phyloP scores from a whole-genome alignment of 2,888 invertebrate species.

The Leptopilina myrica region DNA sequence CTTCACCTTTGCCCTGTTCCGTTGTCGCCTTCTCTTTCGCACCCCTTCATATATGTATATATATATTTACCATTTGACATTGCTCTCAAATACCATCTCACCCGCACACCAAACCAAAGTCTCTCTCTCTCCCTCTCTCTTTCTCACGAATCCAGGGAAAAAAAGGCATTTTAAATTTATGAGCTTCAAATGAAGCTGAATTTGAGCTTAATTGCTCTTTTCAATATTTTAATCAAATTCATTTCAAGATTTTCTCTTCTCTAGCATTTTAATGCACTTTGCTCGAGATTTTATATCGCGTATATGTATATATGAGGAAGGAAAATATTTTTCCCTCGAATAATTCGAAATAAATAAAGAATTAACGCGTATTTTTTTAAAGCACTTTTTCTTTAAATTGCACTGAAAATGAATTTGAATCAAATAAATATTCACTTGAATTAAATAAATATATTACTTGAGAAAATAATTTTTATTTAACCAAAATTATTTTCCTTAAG shows the following conservation, averaged over 20 bases:
- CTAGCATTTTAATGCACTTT: not conserved
- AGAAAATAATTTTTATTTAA: no score
- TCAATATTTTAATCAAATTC: slow-evolving; percentile 1
- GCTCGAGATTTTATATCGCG: no score
- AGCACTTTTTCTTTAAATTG: no score
- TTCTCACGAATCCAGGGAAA: not conserved
- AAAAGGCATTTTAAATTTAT: slow-evolving; percentile 6
- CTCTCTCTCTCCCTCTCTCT: not conserved
- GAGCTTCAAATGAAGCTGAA: slow-evolving; percentile 17
- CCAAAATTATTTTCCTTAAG: no score
- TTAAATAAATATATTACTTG: no score
- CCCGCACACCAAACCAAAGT: no score
- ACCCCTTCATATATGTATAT: not conserved
- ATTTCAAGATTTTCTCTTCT: not conserved
- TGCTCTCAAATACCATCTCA: slow-evolving; percentile 3
- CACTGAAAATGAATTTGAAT: no score
- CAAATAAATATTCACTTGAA: no score
- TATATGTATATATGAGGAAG: no score
- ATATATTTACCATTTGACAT: not conserved
- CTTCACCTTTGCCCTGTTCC: slow-evolving; percentile 53
- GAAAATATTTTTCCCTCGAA: no score
- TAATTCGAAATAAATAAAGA: no score
- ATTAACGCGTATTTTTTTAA: no score
- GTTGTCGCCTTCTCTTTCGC: slow-evolving; percentile 41
- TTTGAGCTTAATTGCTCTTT: slow-evolving; percentile 12